Conservation (phyloP, 2,797 vertebrate genomes). For the Vipera latastei region DNA sequence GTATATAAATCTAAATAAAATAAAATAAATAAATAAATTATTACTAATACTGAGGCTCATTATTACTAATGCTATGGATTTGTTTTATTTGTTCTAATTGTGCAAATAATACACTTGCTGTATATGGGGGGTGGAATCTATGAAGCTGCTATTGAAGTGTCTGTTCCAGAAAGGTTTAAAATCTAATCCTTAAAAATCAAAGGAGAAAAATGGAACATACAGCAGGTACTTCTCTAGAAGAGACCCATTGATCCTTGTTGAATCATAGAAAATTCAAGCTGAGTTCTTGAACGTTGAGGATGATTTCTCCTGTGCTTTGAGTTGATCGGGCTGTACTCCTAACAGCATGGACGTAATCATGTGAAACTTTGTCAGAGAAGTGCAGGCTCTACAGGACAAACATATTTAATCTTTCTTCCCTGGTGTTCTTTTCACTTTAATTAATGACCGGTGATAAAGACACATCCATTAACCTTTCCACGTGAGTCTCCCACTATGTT, state of each 20-base stretch:
- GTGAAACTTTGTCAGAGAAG: background rate
- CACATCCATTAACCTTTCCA: background rate
- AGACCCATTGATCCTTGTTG: background rate
- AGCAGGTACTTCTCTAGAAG: background rate
- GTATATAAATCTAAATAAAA: too few relatives aligned
- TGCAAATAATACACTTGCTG: background rate
- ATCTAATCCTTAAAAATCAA: background rate
- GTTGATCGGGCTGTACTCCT: background rate
- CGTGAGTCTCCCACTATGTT: background rate
- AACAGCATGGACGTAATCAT: background rate
- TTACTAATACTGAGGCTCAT: background rate
- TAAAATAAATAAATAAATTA: too few relatives aligned
- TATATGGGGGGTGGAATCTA: too few relatives aligned
- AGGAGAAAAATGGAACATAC: background rate
- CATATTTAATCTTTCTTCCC: background rate
- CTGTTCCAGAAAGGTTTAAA: background rate
- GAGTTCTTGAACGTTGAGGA: background rate
- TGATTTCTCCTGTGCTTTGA: background rate
- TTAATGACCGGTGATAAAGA: background rate
- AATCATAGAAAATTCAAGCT: slow-evolving; percentile 7
- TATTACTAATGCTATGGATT: background rate
- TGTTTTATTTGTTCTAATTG: background rate
- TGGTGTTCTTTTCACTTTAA: background rate
- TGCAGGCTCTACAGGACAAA: background rate
- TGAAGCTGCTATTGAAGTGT: background rate